Conservation (phyloP, 2,113 vertebrate species). For the Colossoma macropomum region DNA sequence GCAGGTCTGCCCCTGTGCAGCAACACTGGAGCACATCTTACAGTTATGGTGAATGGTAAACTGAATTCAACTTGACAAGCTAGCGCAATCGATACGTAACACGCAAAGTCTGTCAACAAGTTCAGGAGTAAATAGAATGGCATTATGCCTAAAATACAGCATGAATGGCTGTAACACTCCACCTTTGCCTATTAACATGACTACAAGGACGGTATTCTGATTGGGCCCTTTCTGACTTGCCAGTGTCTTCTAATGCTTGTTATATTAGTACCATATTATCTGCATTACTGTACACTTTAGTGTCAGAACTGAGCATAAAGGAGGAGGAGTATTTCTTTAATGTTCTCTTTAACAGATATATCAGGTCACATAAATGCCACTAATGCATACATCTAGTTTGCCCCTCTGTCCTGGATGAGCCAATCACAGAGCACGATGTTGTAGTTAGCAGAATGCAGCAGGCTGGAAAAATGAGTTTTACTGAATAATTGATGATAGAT, state of each 20-base stretch:
- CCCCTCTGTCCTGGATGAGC: background rate
- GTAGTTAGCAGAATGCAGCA: background rate
- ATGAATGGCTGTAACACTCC: too few species aligned
- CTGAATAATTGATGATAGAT: slow-evolving; percentile 25
- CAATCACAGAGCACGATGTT: background rate
- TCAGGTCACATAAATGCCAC: background rate
- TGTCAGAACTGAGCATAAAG: too few species aligned
- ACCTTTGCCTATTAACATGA: too few species aligned
- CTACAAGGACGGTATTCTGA: too few species aligned
- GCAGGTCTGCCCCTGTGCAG: too few species aligned
- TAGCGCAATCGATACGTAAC: background rate
- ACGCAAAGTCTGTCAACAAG: background rate
- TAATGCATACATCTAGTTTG: background rate
- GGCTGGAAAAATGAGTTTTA: slow-evolving; percentile 24
- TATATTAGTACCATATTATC: too few species aligned
- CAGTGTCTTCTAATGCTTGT: too few species aligned
- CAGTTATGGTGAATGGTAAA: background rate
- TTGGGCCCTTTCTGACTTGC: too few species aligned
- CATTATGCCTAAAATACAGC: too few species aligned
- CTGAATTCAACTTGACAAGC: background rate
- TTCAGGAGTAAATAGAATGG: background rate
- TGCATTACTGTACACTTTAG: too few species aligned
- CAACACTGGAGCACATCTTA: too few species aligned
- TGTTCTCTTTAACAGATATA: background rate
- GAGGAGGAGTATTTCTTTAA: too few species aligned